phyloP scores from a whole-genome alignment of 2,113 vertebrate species.

The Clarias batrachus region DNA sequence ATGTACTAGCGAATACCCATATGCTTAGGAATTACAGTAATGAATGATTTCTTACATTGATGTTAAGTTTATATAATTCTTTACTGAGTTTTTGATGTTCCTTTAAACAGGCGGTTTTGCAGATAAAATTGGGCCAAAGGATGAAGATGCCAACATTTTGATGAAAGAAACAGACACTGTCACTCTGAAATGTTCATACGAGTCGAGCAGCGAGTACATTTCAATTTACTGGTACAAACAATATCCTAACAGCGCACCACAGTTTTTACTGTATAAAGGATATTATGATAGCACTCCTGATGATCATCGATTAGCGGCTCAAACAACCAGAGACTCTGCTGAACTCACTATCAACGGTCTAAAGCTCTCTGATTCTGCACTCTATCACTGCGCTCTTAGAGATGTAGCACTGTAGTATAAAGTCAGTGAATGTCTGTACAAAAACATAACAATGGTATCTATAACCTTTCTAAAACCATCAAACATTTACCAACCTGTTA shows the following conservation, averaged over 20 bases:
- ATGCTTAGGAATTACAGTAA: too few species aligned
- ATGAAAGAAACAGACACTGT: not conserved
- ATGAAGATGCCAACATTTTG: not conserved
- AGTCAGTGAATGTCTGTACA: not conserved
- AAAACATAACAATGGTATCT: too few species aligned
- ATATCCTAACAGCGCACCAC: not conserved
- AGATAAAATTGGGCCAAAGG: not conserved
- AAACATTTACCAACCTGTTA: too few species aligned
- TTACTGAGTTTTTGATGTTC: not conserved
- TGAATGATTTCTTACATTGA: too few species aligned
- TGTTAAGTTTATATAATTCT: too few species aligned
- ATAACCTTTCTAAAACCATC: too few species aligned
- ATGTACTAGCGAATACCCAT: too few species aligned
- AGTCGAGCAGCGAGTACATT: not conserved
- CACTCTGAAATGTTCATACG: not conserved
- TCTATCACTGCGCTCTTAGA: constrained; percentile 32
- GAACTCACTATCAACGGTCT: not conserved
- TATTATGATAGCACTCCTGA: not conserved
- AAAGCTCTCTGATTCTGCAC: constrained; percentile 30
- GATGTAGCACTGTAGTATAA: not conserved
- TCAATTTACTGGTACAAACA: not conserved
- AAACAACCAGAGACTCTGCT: not conserved
- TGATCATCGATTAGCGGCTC: not conserved
- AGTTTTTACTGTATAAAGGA: not conserved
- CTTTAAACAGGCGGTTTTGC: not conserved